These are phyloP conservation scores for Amniataba percoides DNA, from an alignment of 2,797 vertebrate species.

Conservation along the genomic window DNA sequence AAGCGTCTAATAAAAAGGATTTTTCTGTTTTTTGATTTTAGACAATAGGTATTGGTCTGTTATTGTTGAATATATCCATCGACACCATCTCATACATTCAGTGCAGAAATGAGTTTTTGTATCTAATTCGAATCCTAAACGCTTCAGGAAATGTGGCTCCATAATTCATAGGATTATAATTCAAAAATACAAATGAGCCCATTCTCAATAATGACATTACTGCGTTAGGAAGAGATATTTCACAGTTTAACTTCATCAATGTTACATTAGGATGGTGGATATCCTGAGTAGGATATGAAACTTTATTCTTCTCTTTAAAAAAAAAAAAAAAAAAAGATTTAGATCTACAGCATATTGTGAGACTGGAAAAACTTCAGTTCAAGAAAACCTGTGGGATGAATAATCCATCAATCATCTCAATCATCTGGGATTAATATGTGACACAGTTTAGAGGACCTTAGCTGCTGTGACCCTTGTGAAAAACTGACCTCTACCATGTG, in stretches of 20 bases:
- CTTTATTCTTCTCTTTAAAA: background rate
- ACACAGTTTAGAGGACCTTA: conserved; percentile 68
- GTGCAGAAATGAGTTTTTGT: background rate
- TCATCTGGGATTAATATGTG: conserved; percentile 68
- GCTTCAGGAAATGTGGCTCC: conserved; percentile 15
- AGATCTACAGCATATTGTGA: background rate
- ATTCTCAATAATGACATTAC: conserved; percentile 27
- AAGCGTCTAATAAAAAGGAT: background rate
- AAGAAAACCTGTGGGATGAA: conserved; percentile 26
- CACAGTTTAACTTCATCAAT: conserved; percentile 26
- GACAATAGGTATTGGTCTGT: no score
- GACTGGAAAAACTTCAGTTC: conserved; percentile 1
- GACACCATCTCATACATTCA: background rate
- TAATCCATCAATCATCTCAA: conserved; percentile 22
- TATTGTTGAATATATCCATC: background rate
- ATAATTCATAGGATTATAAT: conserved; percentile 29
- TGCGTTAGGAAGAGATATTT: conserved; percentile 24
- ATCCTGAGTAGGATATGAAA: conserved; percentile 5
- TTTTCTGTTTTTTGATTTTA: no score
- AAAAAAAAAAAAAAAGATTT: background rate
- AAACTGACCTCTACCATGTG: conserved; percentile 40
- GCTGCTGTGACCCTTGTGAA: conserved; percentile 52
- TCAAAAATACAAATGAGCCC: conserved; percentile 39
- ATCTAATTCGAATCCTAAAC: background rate
- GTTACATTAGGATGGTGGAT: conserved; percentile 18